Percentiles rank a stretch among this genome's conserved stretches.
These are phyloP conservation scores for Echiichthys vipera DNA, from an alignment of 2,797 vertebrate species.

Conservation along the genomic window DNA sequence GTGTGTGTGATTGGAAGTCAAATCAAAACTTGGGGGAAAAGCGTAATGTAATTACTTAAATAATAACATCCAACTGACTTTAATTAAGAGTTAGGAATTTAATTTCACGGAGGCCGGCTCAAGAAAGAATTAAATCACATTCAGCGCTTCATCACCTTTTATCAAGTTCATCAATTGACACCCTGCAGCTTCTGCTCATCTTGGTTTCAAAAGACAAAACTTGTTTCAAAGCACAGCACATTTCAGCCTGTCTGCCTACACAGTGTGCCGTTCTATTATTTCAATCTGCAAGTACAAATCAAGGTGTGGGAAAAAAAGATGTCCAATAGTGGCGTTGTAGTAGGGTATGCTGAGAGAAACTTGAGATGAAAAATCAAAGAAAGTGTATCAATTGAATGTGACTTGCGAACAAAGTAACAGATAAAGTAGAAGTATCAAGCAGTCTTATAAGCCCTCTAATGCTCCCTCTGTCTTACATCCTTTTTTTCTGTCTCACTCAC, in stretches of 20 bases:
- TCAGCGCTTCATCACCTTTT: slow-evolving; percentile 50
- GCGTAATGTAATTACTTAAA: slow-evolving; percentile 45
- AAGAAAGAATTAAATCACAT: slow-evolving; percentile 56
- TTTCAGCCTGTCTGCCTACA: slow-evolving; percentile 23
- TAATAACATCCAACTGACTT: slow-evolving; percentile 60
- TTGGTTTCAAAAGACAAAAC: slow-evolving; percentile 30
- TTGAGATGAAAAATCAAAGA: slow-evolving; percentile 33
- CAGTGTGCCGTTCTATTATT: slow-evolving; percentile 13
- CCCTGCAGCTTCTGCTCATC: slow-evolving; percentile 40
- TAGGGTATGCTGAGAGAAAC: slow-evolving; percentile 15
- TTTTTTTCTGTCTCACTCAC: slow-evolving; percentile 8
- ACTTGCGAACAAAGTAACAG: slow-evolving; percentile 18
- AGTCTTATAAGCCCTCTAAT: slow-evolving; percentile 5
- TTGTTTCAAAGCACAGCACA: slow-evolving; percentile 17
- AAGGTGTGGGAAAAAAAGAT: slow-evolving; percentile 34
- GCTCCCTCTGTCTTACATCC: slow-evolving; percentile 1
- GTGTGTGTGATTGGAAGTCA: slow-evolving; percentile 13
- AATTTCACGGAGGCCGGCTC: slow-evolving; percentile 62
- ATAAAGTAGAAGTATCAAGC: slow-evolving; percentile 13
- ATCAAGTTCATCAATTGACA: slow-evolving; percentile 56
- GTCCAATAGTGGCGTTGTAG: slow-evolving; percentile 24
- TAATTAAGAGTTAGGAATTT: slow-evolving; percentile 68
- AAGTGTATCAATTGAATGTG: slow-evolving; percentile 17
- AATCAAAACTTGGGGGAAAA: slow-evolving; percentile 30
- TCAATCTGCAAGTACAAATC: slow-evolving; percentile 36